Evolutionary conservation across 2,797 vertebrate species (phyloP), one percentile per base, ranked within the genome.

Genomic region (Tenualosa ilisha): DNA sequence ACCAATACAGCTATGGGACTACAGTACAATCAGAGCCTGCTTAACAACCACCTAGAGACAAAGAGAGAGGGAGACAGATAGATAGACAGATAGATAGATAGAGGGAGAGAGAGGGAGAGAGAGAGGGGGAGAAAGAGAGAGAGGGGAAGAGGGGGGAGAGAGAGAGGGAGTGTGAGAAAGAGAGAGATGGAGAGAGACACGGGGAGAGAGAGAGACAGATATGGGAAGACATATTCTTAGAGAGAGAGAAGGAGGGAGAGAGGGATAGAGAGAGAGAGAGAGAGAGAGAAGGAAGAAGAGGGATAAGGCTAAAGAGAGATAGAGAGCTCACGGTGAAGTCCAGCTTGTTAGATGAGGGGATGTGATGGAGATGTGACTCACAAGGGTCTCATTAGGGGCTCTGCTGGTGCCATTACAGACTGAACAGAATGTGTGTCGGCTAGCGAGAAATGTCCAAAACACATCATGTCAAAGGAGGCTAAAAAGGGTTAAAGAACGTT

Each of bases 81-180:
- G 59, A 59, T 3, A 22, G 20, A 61, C 6, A 61, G 51, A 54
- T 8, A 54, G 51, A 54, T 8, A 54, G 51, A 54, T 8, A 22
- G 17, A 59, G 20, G n/a, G 59, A 61, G n/a, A 61, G 59, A 61
- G 59, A 61, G 59, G n/a, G 61, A 65, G 61, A 65, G 61, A 65
- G 61, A 63, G n/a, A 63, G 22, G 7, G 22, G 6, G 20, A n/a
- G 56, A n/a, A 3, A 59, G 3, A 22, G 56, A 20, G 56, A 63
- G 0, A 63, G 13, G 31, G 31, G 31, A 31, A 31, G 31, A 31
- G 31, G 31, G 31, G 31, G 31, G 20, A n/a, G 4, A 65, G 24
- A 6, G 24, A 2, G 24, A 3, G 24, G 20, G 3, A 12, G 24
- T 1, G 24, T 4, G 8, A 2, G 26, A 26, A 31, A 40, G 12